Evolutionary conservation across 2,888 invertebrate genomes (phyloP).

Genomic region (Campopleginae sp.): DNA sequence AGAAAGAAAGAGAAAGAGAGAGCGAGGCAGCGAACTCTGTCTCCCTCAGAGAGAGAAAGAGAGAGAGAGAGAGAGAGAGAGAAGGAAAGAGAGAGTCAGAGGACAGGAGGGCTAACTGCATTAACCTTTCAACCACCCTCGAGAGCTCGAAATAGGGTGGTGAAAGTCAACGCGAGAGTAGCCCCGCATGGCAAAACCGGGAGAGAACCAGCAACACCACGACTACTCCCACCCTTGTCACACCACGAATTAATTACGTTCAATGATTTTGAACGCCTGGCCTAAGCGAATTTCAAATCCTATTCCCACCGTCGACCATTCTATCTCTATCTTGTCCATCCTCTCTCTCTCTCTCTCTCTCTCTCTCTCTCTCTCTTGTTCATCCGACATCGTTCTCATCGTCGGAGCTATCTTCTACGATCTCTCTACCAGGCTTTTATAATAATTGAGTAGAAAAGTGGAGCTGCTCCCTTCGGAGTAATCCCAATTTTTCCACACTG

Average conservation of each 20-base stretch:
- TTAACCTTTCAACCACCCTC: conserved; percentile 82
- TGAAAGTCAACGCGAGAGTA: conserved; percentile 49
- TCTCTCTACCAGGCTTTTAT: conserved; percentile 1
- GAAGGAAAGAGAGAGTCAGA: conserved; percentile 60
- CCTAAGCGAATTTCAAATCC: conserved; percentile 82
- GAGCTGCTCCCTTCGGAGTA: neutral
- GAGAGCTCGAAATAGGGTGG: conserved; percentile 60
- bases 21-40: conserved; percentile 32
- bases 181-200: conserved; percentile 59
- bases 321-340: conserved; percentile 38
- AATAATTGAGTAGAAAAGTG: neutral
- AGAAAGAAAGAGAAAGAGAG: conserved; percentile 69
- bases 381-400: conserved; percentile 14
- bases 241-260: conserved; percentile 81
- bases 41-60: conserved; percentile 54
- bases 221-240: conserved; percentile 74
- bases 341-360: conserved; percentile 17
- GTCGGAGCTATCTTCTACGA: conserved; percentile 33
- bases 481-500: neutral
- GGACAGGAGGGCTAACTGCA: conserved; percentile 79
- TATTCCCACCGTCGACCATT: conserved; percentile 74
- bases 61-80: conserved; percentile 50
- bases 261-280: conserved; percentile 82
- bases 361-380: neutral
- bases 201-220: conserved; percentile 65